These are phyloP conservation scores for Gadopsis marmoratus DNA, from an alignment of 2,797 vertebrate species.

Conservation along the genomic window DNA sequence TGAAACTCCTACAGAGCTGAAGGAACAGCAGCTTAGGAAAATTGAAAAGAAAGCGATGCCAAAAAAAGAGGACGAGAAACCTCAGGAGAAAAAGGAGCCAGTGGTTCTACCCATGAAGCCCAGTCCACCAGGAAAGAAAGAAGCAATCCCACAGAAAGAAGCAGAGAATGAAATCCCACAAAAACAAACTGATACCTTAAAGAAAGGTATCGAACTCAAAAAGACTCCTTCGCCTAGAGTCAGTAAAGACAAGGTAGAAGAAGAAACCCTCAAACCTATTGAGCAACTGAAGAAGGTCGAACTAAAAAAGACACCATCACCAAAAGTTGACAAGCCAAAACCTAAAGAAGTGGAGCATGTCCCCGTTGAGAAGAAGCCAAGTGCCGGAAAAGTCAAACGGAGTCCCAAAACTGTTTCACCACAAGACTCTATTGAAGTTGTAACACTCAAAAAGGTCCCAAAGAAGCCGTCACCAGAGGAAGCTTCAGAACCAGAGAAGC, in stretches of 20 bases:
- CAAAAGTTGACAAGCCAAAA: constrained; percentile 61
- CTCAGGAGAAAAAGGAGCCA: constrained; percentile 29
- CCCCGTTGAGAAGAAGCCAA: constrained; percentile 64
- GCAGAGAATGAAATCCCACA: constrained; percentile 29
- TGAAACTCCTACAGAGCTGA: constrained; percentile 32
- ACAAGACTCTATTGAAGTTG: constrained; percentile 70
- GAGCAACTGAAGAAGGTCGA: constrained; percentile 68
- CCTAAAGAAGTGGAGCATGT: constrained; percentile 57
- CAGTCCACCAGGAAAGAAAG: constrained; percentile 51
- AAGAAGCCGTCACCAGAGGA: constrained; percentile 71
- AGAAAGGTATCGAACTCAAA: constrained; percentile 54
- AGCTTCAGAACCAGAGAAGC: constrained; percentile 38
- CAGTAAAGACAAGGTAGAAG: constrained; percentile 28
- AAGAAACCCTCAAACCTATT: constrained; percentile 54
- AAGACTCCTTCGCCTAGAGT: constrained; percentile 49
- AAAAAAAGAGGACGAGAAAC: constrained; percentile 38
- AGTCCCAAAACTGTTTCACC: constrained; percentile 64
- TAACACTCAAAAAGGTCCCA: constrained; percentile 70
- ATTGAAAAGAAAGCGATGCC: constrained; percentile 15
- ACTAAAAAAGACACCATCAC: constrained; percentile 73
- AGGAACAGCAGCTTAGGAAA: constrained; percentile 36
- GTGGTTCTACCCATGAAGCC: constrained; percentile 32
- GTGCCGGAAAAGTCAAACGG: constrained; percentile 53
- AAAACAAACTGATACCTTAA: constrained; percentile 57
- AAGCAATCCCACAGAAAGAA: constrained; percentile 32